Conservation (phyloP, 2,888 invertebrate genomes). For the Cacoxenus indagator region DNA sequence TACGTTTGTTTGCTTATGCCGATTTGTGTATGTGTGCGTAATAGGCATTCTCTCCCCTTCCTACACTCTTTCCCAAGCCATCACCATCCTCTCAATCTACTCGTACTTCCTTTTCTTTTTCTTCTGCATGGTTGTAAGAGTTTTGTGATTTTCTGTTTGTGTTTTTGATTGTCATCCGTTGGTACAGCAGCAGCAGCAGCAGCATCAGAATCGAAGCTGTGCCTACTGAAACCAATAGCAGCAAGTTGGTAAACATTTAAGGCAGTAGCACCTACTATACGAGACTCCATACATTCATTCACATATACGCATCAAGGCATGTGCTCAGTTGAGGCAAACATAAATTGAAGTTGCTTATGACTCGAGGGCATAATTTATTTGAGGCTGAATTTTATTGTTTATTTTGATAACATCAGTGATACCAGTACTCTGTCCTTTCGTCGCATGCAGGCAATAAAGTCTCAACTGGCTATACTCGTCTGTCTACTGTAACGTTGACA, state of each 20-base stretch:
- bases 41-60: not conserved
- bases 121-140: slow-evolving; percentile 42
- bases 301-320: not conserved
- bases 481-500: not conserved
- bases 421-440: not conserved
- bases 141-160: slow-evolving; percentile 64
- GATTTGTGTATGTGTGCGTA: slow-evolving; percentile 15
- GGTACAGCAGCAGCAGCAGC: not conserved
- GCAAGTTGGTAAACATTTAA: not conserved
- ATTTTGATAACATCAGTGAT: slow-evolving; percentile 49
- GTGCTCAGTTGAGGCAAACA: not conserved
- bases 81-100: not conserved
- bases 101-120: slow-evolving; percentile 44
- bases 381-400: slow-evolving; percentile 64
- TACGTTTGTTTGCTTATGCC: slow-evolving; percentile 15
- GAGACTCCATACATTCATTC: slow-evolving; percentile 19
- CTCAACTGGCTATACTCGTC: not conserved
- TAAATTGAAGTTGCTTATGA: slow-evolving; percentile 35
- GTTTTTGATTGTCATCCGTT: slow-evolving; percentile 62
- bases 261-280: slow-evolving; percentile 34
- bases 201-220: not conserved
- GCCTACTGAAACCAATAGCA: not conserved
- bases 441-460: not conserved
- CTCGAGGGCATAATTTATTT: slow-evolving; percentile 63
- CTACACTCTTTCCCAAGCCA: slow-evolving; percentile 10